Conservation (phyloP, 2,888 invertebrate species). For the Habrosyne pyritoides region DNA sequence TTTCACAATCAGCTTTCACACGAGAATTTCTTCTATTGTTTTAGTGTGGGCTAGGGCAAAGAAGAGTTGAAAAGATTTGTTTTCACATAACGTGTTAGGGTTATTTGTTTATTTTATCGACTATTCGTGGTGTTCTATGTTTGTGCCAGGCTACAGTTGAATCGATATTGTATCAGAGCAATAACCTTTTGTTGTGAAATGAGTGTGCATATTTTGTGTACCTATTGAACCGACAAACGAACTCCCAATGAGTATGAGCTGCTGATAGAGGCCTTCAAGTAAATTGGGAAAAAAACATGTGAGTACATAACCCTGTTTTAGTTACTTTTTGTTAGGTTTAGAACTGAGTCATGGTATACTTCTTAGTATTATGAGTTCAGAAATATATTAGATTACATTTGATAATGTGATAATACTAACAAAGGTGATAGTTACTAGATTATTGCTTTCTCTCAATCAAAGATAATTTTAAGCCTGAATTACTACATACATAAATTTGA, state of each 20-base stretch:
- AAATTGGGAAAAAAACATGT: slow-evolving; percentile 31
- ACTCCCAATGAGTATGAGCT: slow-evolving; percentile 50
- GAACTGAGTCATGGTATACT: not conserved
- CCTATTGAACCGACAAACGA: slow-evolving; percentile 55
- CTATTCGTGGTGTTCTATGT: slow-evolving; percentile 47
- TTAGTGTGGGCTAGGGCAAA: slow-evolving; percentile 30
- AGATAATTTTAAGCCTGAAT: no score
- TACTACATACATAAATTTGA: no score
- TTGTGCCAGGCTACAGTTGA: slow-evolving; percentile 53
- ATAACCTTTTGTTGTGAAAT: slow-evolving; percentile 65
- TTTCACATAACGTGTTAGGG: slow-evolving; percentile 45
- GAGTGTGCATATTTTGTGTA: slow-evolving; percentile 65
- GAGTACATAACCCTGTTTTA: slow-evolving; percentile 23
- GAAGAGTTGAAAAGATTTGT: slow-evolving; percentile 43
- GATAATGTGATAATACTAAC: not conserved
- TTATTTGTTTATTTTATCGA: slow-evolving; percentile 56
- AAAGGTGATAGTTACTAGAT: no score
- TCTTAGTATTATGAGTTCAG: no score
- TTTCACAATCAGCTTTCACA: slow-evolving; percentile 31
- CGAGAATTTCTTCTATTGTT: slow-evolving; percentile 41
- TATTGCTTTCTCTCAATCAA: no score
- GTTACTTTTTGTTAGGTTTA: not conserved
- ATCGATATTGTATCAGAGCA: slow-evolving; percentile 59
- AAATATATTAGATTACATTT: no score
- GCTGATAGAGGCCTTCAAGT: slow-evolving; percentile 26